Evolutionary conservation across 2,888 invertebrate species (phyloP).

Genomic region (Nemotelus nigrinus): DNA sequence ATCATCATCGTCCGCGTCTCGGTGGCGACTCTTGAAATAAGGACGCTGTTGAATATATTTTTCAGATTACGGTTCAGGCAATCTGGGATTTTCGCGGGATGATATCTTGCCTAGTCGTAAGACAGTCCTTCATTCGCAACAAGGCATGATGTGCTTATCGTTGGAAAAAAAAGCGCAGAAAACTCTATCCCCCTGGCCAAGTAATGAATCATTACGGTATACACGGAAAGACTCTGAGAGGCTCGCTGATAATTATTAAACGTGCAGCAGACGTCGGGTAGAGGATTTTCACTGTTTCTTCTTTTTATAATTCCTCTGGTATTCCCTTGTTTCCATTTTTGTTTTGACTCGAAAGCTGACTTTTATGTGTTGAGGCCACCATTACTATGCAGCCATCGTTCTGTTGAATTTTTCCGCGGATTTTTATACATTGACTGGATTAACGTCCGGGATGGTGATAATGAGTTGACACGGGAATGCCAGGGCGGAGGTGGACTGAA

Average conservation of each 20-base stretch:
- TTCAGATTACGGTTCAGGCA: too few species aligned
- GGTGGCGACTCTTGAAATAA: not conserved
- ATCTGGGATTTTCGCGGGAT: too few species aligned
- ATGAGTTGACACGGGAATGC: too few species aligned
- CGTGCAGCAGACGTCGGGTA: not conserved
- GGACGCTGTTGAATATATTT: constrained; percentile 3
- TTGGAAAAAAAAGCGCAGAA: not conserved
- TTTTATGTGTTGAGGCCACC: too few species aligned
- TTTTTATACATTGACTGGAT: too few species aligned
- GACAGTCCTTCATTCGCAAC: too few species aligned
- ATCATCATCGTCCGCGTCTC: not conserved
- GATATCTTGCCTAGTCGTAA: too few species aligned
- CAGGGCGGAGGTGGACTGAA: too few species aligned
- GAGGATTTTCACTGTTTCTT: not conserved
- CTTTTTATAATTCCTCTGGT: not conserved
- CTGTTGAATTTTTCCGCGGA: too few species aligned
- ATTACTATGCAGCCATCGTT: too few species aligned
- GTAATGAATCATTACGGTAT: constrained; percentile 37
- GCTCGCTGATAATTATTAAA: not conserved
- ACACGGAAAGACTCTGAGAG: constrained; percentile 5
- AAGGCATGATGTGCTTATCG: too few species aligned
- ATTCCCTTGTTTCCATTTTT: not conserved
- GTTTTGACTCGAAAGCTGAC: not conserved
- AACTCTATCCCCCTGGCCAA: not conserved
- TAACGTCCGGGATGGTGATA: too few species aligned